Evolutionary conservation across 92 coral and sea anemone species (phyloP).

Genomic region (Zoanthus gigantus): DNA sequence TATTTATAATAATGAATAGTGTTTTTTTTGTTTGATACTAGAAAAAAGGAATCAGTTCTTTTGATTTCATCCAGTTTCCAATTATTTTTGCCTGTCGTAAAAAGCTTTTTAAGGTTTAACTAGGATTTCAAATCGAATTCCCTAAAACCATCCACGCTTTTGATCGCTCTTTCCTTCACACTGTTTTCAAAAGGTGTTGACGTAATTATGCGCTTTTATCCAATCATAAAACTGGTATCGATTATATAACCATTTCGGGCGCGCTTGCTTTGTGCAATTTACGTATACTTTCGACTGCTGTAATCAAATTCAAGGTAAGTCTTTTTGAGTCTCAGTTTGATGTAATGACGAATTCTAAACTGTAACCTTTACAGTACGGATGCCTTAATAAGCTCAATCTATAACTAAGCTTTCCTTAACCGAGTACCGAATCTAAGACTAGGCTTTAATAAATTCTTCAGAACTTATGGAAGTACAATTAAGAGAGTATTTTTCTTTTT

Average conservation of each 20-base stretch:
- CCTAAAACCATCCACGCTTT: not conserved
- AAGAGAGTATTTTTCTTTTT: too few relatives aligned
- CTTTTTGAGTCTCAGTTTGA: too few relatives aligned
- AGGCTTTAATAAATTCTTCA: too few relatives aligned
- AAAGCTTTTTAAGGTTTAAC: not conserved
- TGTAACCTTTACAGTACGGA: too few relatives aligned
- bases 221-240: not conserved
- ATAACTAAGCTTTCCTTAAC: too few relatives aligned
- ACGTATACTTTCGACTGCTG: too few relatives aligned
- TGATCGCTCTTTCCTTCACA: not conserved
- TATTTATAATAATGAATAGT: not conserved
- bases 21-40: not conserved
- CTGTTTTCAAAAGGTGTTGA: not conserved
- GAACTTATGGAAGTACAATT: too few relatives aligned
- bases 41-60: not conserved
- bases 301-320: too few relatives aligned
- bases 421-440: too few relatives aligned
- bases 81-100: not conserved
- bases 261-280: not conserved
- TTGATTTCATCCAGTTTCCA: not conserved
- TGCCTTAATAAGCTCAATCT: too few relatives aligned
- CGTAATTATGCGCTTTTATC: not conserved
- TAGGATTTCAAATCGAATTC: not conserved
- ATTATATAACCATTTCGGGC: not conserved
- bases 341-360: too few relatives aligned